These are phyloP conservation scores for Stenolophus ochropezus DNA, from an alignment of 2,888 invertebrate genomes.

Conservation along the genomic window DNA sequence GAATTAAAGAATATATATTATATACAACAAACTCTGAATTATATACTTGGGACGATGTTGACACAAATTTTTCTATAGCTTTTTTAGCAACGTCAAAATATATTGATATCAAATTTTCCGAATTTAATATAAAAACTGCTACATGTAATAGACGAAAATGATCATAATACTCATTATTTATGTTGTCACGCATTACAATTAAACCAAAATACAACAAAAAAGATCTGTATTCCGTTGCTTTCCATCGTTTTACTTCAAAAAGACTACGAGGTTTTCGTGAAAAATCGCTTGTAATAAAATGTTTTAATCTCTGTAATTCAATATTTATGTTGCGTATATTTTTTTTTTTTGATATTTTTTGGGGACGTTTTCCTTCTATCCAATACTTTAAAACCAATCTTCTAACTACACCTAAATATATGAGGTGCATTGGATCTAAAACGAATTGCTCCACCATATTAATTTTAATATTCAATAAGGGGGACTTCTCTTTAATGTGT, in stretches of 20 bases:
- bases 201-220: too few relatives aligned
- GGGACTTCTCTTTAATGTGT: conserved; percentile 7
- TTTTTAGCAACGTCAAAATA: too few relatives aligned
- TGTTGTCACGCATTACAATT: too few relatives aligned
- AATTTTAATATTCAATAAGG: not conserved
- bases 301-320: not conserved
- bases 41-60: too few relatives aligned
- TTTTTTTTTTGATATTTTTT: conserved; percentile 2
- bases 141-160: too few relatives aligned
- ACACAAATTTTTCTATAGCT: too few relatives aligned
- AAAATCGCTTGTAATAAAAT: not conserved
- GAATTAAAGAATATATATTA: too few relatives aligned
- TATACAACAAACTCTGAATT: too few relatives aligned
- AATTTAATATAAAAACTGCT: too few relatives aligned
- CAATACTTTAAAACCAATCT: not conserved
- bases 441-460: not conserved
- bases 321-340: not conserved
- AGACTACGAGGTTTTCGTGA: not conserved
- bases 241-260: not conserved
- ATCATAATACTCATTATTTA: too few relatives aligned
- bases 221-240: too few relatives aligned
- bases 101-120: too few relatives aligned
- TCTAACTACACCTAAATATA: conserved; percentile 12
- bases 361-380: conserved; percentile 17
- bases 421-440: conserved; percentile 14